Conservation (phyloP, 2,113 vertebrate species). For the Trinectes maculatus region DNA sequence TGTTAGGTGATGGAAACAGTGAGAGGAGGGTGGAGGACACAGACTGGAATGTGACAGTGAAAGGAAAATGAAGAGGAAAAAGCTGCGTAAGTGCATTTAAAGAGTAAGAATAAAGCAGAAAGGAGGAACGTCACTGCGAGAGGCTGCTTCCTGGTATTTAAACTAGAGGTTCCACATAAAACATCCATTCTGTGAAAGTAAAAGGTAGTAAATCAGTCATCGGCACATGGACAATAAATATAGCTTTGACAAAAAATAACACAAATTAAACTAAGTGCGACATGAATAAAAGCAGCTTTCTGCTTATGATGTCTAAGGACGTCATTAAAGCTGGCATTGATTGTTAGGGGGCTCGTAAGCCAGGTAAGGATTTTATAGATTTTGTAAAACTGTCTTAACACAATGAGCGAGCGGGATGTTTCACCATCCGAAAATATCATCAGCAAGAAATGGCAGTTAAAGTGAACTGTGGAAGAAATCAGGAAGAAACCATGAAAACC, state of each 20-base stretch:
- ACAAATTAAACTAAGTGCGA: too few species aligned
- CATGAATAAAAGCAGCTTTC: too few species aligned
- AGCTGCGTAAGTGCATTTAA: slow-evolving; percentile 9
- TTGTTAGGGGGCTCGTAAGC: background rate
- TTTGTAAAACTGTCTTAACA: too few species aligned
- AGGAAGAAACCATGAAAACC: background rate
- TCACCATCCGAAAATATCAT: background rate
- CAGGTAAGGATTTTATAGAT: background rate
- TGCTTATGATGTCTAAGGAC: too few species aligned
- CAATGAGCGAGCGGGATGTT: background rate
- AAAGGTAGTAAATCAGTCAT: background rate
- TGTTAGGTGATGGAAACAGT: slow-evolving; percentile 62
- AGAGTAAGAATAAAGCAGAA: slow-evolving; percentile 3
- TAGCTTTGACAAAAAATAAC: too few species aligned
- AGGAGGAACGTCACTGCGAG: slow-evolving; percentile 25
- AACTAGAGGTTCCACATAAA: slow-evolving; percentile 15
- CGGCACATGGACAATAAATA: too few species aligned
- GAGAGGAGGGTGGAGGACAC: slow-evolving; percentile 39
- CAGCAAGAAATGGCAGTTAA: background rate
- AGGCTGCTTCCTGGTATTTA: slow-evolving; percentile 23
- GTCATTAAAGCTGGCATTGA: too few species aligned
- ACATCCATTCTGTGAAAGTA: background rate
- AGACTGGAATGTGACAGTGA: slow-evolving; percentile 13
- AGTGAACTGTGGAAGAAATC: background rate
- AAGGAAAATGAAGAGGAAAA: slow-evolving; percentile 27